Base-by-base conservation (phyloP, 2,888 invertebrate species). In the Nomada hirtipes region DNA sequence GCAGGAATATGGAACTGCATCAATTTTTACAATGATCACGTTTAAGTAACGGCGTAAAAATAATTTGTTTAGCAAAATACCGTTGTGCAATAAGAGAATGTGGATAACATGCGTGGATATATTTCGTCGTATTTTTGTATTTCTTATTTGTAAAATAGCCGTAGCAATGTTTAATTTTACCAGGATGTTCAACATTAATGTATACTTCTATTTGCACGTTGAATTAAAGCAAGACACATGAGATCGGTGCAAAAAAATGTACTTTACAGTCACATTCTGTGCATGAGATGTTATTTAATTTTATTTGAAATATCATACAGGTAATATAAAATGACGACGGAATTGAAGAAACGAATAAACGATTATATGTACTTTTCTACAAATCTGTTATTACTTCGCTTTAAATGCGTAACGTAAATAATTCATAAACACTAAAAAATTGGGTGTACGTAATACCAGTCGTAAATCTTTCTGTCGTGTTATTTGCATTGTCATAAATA, bases 391-490 rank as follows among this genome's bases (percentile, higher is more conserved):
- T 18, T 65, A 4, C 11, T 50, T 23, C 26, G 4, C 11, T 50
- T 20, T 13, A 63, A 63, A 44, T 20, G 10, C 2, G 36, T 18
- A 42, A 44, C 50, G 23, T 9, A 18, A 29, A n/a, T 67, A 20
- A 78, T 73, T 78, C 67, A 71, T 20, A 20, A 3, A 26, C 11
- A n/a, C 7, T 9, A 57, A 60, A 69, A 76, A 47, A 57, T 69
- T 42, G 4, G 11, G 23, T 13, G 61, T 20, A 57, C 44, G 42
- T 74, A 23, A 26, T 18, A 76, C 23, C n/a, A 53, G 36, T 1
- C 61, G 29, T 79, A 79, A 84, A 83, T 84, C 70, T 72, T 55
- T 10, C 23, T 15, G 55, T 57, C 59, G 13, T 20, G 20, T 68
- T 68, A 4, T 44, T 44, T 44, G 23, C 44, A 18, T 7, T 68